These are phyloP conservation scores for Pseudococcus viburni DNA, from an alignment of 2,888 invertebrate species.

Conservation along the genomic window DNA sequence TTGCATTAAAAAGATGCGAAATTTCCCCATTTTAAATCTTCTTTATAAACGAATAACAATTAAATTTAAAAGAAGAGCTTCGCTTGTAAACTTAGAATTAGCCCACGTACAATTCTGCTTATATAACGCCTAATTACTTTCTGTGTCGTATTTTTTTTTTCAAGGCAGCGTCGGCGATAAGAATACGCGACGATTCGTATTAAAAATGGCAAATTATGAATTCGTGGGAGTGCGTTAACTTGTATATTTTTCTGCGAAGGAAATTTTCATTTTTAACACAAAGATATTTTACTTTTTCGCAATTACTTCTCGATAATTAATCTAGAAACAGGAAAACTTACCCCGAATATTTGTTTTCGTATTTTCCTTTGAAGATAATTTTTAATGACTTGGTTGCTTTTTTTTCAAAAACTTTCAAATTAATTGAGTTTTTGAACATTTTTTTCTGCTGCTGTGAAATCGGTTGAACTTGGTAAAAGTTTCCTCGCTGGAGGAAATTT, in stretches of 20 bases:
- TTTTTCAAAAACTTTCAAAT: conserved; percentile 39
- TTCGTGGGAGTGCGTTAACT: conserved; percentile 21
- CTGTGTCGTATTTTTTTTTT: neutral
- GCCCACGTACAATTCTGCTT: neutral
- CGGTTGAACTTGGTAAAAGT: neutral
- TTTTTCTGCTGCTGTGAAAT: neutral
- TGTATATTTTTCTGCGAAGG: neutral
- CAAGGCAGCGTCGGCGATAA: neutral
- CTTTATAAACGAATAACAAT: neutral
- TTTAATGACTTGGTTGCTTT: conserved; percentile 41
- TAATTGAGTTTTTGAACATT: conserved; percentile 46
- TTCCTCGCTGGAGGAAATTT: neutral
- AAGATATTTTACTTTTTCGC: neutral
- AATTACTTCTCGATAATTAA: conserved; percentile 38
- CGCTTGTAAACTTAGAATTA: neutral
- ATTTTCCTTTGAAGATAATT: conserved; percentile 49
- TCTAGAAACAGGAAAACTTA: conserved; percentile 47
- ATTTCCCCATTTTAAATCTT: neutral
- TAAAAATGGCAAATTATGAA: conserved; percentile 8
- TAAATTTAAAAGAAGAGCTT: neutral
- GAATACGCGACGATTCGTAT: neutral
- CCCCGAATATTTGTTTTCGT: conserved; percentile 1
- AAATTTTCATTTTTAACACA: conserved; percentile 27
- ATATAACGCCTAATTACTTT: neutral
- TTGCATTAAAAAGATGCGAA: neutral